phyloP scores from a whole-genome alignment of 2,113 vertebrate species.

The Protobothrops flavoviridis region DNA sequence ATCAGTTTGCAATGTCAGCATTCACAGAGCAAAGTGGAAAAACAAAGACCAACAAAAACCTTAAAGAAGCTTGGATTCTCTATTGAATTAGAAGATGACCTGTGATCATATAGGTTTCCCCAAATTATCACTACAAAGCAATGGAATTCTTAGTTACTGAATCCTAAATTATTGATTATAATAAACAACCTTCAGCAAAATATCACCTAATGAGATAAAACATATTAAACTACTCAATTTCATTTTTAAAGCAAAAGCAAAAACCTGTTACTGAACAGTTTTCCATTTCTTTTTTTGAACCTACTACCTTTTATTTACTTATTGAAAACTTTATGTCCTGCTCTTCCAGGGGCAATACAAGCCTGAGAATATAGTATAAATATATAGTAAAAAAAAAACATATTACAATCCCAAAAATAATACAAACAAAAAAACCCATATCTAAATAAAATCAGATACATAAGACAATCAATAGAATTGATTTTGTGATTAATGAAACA shows the following conservation, averaged over 20 bases:
- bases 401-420: neutral
- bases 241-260: neutral
- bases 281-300: neutral
- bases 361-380: neutral
- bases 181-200: conserved; percentile 2
- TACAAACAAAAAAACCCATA: neutral
- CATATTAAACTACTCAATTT: neutral
- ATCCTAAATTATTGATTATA: neutral
- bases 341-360: neutral
- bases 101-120: conserved; percentile 26
- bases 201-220: neutral
- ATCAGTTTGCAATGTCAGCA: conserved; percentile 15
- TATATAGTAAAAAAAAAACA: neutral
- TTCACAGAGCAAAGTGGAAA: conserved; percentile 15
- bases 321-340: neutral
- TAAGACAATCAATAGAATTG: neutral
- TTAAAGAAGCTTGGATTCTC: conserved; percentile 34
- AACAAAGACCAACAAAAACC: neutral
- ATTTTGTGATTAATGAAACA: neutral
- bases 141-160: neutral
- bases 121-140: neutral
- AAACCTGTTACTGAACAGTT: neutral
- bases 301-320: neutral
- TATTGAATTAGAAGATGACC: neutral
- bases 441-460: neutral